Evolutionary conservation across 2,113 vertebrate species (phyloP), one percentile per base, ranked within the genome.

Genomic region (Panthera leo): DNA sequence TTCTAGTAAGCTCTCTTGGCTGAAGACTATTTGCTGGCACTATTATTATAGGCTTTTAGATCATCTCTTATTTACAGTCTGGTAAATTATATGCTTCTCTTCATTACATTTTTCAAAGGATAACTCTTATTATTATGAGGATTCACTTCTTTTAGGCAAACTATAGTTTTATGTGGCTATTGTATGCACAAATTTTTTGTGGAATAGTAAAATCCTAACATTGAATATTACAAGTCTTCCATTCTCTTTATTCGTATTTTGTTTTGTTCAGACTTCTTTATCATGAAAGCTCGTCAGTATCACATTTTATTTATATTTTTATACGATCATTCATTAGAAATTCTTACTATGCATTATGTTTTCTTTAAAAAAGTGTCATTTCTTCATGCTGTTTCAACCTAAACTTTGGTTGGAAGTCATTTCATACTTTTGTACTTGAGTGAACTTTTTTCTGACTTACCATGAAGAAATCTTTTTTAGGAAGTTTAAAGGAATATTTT

Each of bases 141-240:
- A 94, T 95, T 93, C n/a, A 79, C 92, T 93, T 85, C 55, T 93
- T 96, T 93, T 78, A 88, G 19, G 21, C 34, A 65, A 91, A 61
- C 68, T 68, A n/a, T 78, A 75, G 36, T 83, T 68, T 89, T 90
- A 31, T 2, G 13, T 78, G 80, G 53, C 53, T 87, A 55, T 55
- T 78, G 27, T 67, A 76, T 3, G 25, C 39, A 71, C 34, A 86
- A 39, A 79, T 68, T 71, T 45, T 86, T 83, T 82, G 58, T 91
- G 61, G 42, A 83, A 76, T 45, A 85, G 85, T 91, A 67, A 78
- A 95, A 71, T 68, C 16, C n/a, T 92, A 84, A 55, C 42, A 68
- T 90, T 48, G 86, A 79, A 16, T 58, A 55, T 78, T 55, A 53
- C 48, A 78, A 71, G 73, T 78, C 14, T 91, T 96, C 45, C 42